Evolutionary conservation across 2,113 vertebrate species (phyloP).

Genomic region (Camelus dromedarius): DNA sequence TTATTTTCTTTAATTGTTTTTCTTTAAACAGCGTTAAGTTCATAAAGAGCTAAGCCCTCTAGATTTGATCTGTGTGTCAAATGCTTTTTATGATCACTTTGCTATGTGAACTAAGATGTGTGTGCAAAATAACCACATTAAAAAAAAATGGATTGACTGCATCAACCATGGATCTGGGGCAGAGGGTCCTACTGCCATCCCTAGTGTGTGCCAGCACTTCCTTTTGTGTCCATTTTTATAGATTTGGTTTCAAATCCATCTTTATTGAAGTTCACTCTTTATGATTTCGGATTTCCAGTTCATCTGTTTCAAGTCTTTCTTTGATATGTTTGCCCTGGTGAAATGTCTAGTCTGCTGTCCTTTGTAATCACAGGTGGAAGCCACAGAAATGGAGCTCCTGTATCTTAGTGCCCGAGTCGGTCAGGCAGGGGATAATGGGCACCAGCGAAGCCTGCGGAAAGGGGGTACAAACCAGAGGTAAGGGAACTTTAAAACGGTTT

Average conservation of each 20-base stretch:
- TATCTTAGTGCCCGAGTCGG: slow-evolving; percentile 91
- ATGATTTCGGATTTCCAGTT: background rate
- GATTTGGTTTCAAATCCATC: background rate
- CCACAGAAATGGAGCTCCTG: slow-evolving; percentile 94
- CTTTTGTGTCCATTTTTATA: background rate
- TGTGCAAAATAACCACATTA: background rate
- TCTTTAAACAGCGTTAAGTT: background rate
- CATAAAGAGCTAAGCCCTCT: background rate
- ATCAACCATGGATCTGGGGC: background rate
- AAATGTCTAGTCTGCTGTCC: background rate
- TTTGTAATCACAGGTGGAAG: slow-evolving; percentile 91
- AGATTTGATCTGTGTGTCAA: background rate
- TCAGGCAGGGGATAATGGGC: slow-evolving; percentile 87
- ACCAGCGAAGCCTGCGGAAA: slow-evolving; percentile 92
- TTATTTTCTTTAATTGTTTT: background rate
- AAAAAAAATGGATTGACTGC: background rate
- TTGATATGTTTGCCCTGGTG: background rate
- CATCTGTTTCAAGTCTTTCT: background rate
- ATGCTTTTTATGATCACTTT: background rate
- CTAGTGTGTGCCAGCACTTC: background rate
- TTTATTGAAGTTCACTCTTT: background rate
- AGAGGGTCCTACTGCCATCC: background rate
- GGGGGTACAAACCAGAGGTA: slow-evolving; percentile 95
- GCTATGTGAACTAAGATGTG: background rate
- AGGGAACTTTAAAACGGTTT: slow-evolving; percentile 69